phyloP scores from a whole-genome alignment of 37 sponge, comb jelly and placozoan species.

The Agelas oroides region DNA sequence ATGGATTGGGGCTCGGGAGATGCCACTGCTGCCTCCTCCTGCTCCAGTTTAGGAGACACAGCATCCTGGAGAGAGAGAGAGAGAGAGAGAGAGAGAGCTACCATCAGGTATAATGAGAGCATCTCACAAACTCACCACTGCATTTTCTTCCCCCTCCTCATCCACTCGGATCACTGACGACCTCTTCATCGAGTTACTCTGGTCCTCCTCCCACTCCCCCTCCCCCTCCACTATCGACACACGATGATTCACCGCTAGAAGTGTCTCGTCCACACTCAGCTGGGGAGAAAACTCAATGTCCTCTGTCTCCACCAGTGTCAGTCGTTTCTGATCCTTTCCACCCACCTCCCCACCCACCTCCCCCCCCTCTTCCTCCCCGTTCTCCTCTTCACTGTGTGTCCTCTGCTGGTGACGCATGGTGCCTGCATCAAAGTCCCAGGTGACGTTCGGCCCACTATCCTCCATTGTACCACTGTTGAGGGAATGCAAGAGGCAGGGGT shows the following conservation, averaged over 20 bases:
- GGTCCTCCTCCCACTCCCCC: too few species aligned
- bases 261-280: slow-evolving; percentile 18
- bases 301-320: too few species aligned
- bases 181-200: background rate
- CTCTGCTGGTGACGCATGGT: background rate
- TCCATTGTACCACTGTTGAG: background rate
- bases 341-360: slow-evolving; percentile 10
- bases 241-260: background rate
- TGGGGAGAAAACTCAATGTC: background rate
- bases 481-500: background rate
- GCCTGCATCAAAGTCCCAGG: slow-evolving; percentile 37
- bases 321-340: too few species aligned
- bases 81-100: too few species aligned
- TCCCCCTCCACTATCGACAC: background rate
- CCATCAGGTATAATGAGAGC: too few species aligned
- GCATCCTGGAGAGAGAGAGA: too few species aligned
- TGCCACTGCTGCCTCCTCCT: too few species aligned
- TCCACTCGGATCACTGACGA: background rate
- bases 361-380: background rate
- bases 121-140: background rate
- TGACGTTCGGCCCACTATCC: background rate
- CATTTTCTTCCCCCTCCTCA: background rate
- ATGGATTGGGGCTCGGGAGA: slow-evolving; percentile 16
- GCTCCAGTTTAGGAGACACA: too few species aligned
- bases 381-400: background rate